These are phyloP conservation scores for Chrysopilus asiliformis DNA, from an alignment of 2,888 invertebrate genomes.

Conservation along the genomic window DNA sequence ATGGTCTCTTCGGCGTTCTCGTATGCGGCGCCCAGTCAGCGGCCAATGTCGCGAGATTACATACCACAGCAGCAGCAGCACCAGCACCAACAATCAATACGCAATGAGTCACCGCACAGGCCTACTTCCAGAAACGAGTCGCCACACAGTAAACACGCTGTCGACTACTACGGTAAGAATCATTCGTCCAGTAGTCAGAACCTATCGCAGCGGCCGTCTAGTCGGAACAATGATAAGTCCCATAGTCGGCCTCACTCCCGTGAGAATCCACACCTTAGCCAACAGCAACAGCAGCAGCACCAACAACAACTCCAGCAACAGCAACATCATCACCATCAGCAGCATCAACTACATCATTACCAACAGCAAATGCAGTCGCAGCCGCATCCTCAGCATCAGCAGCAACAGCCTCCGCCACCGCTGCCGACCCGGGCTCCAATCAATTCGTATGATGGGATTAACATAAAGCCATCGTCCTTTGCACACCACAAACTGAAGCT, in stretches of 20 bases:
- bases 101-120: constrained; percentile 23
- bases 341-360: constrained; percentile 2
- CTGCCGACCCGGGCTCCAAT: constrained; percentile 6
- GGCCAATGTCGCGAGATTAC: constrained; percentile 22
- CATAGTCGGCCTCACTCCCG: constrained; percentile 31
- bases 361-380: constrained; percentile 2
- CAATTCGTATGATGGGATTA: constrained; percentile 21
- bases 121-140: constrained; percentile 28
- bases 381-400: not conserved
- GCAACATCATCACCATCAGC: constrained; percentile 6
- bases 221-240: constrained; percentile 22
- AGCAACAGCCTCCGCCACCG: too few species aligned
- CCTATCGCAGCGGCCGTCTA: constrained; percentile 18
- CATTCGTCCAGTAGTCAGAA: constrained; percentile 11
- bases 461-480: constrained; percentile 29
- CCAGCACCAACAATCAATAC: constrained; percentile 14
- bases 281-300: constrained; percentile 6
- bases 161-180: constrained; percentile 27
- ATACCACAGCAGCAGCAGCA: not conserved
- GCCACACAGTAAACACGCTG: constrained; percentile 21
- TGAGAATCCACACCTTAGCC: constrained; percentile 19
- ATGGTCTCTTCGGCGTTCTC: constrained; percentile 10
- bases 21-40: constrained; percentile 15
- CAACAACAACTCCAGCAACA: constrained; percentile 4
- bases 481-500: constrained; percentile 36